Evolutionary conservation across 2,888 invertebrate genomes (phyloP).

Genomic region (Pterostichus madidus): DNA sequence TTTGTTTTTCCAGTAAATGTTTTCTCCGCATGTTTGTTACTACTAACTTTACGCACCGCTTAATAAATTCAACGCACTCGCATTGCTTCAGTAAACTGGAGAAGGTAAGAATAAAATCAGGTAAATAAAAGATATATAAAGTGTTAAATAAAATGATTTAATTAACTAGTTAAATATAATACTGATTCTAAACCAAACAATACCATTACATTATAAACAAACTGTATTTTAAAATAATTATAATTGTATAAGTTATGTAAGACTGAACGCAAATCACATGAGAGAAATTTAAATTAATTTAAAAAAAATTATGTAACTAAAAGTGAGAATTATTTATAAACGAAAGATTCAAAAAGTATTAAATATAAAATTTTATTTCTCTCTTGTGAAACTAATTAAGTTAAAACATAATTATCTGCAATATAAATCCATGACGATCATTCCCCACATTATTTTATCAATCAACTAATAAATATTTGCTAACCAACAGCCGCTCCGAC

Average conservation of each 20-base stretch:
- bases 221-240: slow-evolving; percentile 45
- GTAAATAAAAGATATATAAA: slow-evolving; percentile 57
- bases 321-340: background rate
- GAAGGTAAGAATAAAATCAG: slow-evolving; percentile 62
- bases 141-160: slow-evolving; percentile 13
- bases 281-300: slow-evolving; percentile 25
- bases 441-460: background rate
- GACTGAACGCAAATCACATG: slow-evolving; percentile 24
- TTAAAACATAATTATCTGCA: slow-evolving; percentile 21
- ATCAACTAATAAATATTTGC: slow-evolving; percentile 16
- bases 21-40: slow-evolving; percentile 57
- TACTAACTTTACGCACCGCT: slow-evolving; percentile 58
- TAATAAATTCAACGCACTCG: slow-evolving; percentile 54
- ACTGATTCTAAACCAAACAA: slow-evolving; percentile 48
- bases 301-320: background rate
- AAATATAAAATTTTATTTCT: slow-evolving; percentile 22
- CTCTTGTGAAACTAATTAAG: slow-evolving; percentile 39
- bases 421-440: slow-evolving; percentile 11
- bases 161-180: slow-evolving; percentile 41
- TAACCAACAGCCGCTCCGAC: slow-evolving; percentile 82
- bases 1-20: slow-evolving; percentile 56
- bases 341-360: background rate
- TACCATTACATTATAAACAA: background rate
- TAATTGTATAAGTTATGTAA: slow-evolving; percentile 34
- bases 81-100: slow-evolving; percentile 53